A percentile compares a stretch with the other conserved stretches of the same genome.
Conservation (phyloP, 2,888 invertebrate species). For the Linnaemya vulpina region DNA sequence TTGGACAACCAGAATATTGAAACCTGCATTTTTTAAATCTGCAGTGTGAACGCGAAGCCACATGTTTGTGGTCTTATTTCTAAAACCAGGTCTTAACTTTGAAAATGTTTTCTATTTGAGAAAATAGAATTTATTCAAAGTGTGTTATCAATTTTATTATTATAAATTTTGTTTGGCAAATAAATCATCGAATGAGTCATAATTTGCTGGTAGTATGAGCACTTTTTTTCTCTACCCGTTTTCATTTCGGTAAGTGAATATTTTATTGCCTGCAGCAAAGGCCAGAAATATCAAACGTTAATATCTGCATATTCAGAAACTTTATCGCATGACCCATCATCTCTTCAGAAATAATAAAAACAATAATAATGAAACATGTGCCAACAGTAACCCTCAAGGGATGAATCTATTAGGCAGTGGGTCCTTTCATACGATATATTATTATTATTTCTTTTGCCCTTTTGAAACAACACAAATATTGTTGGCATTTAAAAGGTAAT, state of each 20-base stretch:
- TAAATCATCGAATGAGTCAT: neutral
- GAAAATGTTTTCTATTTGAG: no score
- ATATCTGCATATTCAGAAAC: neutral
- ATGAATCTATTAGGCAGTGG: slow-evolving; percentile 19
- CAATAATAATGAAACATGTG: slow-evolving; percentile 31
- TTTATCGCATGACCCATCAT: neutral
- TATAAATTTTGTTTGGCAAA: neutral
- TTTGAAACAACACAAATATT: neutral
- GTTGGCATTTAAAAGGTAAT: slow-evolving; percentile 34
- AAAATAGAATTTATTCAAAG: no score
- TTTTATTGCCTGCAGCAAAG: neutral
- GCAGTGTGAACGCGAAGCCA: no score
- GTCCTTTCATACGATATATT: neutral
- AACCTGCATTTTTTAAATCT: no score
- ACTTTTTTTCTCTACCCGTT: neutral
- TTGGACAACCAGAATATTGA: no score
- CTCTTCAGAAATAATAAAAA: slow-evolving; percentile 4
- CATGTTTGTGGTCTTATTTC: no score
- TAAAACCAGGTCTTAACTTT: no score
- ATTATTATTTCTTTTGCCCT: neutral
- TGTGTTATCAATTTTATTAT: no score
- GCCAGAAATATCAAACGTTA: neutral
- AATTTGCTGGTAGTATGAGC: neutral
- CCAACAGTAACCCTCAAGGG: neutral
- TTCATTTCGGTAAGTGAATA: neutral